Percentiles rank a stretch among this genome's conserved stretches.
These are phyloP conservation scores for Polypedilum vanderplanki DNA, from an alignment of 1,140 invertebrate genomes.

Conservation along the genomic window DNA sequence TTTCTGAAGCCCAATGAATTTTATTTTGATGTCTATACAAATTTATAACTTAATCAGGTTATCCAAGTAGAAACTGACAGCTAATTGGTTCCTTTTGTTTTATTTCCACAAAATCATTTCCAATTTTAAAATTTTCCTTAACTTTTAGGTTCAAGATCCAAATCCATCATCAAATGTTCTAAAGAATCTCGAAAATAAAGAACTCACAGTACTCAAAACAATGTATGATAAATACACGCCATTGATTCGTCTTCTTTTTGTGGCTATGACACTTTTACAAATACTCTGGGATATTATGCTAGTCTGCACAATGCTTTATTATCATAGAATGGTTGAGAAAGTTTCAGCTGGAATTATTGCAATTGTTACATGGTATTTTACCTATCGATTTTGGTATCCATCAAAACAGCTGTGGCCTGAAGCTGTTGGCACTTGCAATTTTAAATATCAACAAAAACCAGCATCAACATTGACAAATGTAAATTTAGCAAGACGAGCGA, in stretches of 20 bases:
- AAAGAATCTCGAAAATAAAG: constrained; percentile 55
- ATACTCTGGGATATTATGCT: constrained; percentile 93
- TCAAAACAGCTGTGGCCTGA: constrained; percentile 54
- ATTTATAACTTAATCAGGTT: too few species aligned
- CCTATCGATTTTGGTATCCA: constrained; percentile 77
- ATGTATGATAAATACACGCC: constrained; percentile 72
- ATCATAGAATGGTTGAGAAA: constrained; percentile 93
- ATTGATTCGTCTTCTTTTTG: constrained; percentile 71
- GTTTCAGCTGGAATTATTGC: constrained; percentile 80
- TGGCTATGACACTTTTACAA: constrained; percentile 69
- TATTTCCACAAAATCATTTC: too few species aligned
- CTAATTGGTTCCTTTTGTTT: too few species aligned
- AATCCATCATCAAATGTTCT: constrained; percentile 57
- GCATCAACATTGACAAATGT: constrained; percentile 25
- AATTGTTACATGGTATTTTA: constrained; percentile 84
- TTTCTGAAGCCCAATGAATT: too few species aligned
- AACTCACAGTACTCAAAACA: constrained; percentile 62
- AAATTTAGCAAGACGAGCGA: constrained; percentile 35
- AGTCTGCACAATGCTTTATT: constrained; percentile 83
- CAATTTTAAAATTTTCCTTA: too few species aligned
- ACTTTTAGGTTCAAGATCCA: constrained; percentile 46
- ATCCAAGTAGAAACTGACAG: too few species aligned
- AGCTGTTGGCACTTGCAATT: constrained; percentile 68
- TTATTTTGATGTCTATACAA: too few species aligned
- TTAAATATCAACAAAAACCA: constrained; percentile 62